Evolutionary conservation across 2,113 vertebrate species (phyloP).

Genomic region (Silurus asotus): DNA sequence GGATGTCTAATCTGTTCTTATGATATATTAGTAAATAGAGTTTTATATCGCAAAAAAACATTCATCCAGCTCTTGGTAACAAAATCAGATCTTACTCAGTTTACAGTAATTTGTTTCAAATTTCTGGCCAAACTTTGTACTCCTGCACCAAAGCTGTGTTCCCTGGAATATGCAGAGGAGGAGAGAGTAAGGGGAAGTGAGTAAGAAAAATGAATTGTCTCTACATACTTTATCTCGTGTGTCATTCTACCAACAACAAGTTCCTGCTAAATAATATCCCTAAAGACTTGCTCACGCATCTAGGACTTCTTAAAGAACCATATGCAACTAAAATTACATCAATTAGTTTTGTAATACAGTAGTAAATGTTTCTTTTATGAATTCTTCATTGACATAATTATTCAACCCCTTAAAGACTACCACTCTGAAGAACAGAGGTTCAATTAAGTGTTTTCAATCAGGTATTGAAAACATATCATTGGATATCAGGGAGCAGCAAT

Average conservation of each 20-base stretch:
- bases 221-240: not conserved
- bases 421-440: no score
- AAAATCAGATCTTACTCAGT: not conserved
- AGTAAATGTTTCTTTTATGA: no score
- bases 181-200: conserved; percentile 1
- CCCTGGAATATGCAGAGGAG: not conserved
- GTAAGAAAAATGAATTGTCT: not conserved
- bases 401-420: no score
- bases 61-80: not conserved
- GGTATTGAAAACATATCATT: no score
- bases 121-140: not conserved
- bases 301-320: no score
- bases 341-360: no score
- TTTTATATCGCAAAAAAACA: not conserved
- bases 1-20: not conserved
- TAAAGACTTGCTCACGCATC: not conserved
- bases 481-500: no score
- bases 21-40: not conserved
- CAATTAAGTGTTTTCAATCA: no score
- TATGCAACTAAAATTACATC: no score
- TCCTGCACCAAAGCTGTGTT: not conserved
- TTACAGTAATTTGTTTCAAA: not conserved
- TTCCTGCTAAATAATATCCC: not conserved
- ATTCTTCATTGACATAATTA: no score
- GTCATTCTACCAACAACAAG: not conserved